phyloP scores from a whole-genome alignment of 2,797 vertebrate species.

The Eulemur rubriventer region DNA sequence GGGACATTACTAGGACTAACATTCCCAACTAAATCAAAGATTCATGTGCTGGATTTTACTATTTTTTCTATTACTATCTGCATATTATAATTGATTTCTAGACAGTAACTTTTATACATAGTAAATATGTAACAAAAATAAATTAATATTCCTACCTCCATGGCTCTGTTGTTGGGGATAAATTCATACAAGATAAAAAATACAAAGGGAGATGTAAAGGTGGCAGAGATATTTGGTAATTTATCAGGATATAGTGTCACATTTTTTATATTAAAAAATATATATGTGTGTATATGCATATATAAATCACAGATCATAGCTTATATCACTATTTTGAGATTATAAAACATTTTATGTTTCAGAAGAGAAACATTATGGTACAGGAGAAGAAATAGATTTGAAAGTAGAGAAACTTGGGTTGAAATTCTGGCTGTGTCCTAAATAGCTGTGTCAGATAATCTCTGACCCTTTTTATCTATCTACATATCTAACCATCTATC shows the following conservation, averaged over 20 bases:
- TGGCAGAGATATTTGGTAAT: background rate
- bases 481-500: background rate
- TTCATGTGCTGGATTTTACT: background rate
- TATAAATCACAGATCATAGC: background rate
- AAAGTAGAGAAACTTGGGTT: background rate
- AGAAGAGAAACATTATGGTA: background rate
- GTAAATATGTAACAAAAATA: background rate
- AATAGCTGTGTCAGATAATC: background rate
- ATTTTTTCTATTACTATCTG: background rate
- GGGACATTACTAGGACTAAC: background rate
- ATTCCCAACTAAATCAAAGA: background rate
- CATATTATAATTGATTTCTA: background rate
- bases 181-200: background rate
- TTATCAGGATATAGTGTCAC: background rate
- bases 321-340: background rate
- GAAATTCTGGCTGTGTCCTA: background rate
- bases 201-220: background rate
- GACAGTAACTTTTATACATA: background rate
- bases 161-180: background rate
- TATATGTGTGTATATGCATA: background rate
- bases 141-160: background rate
- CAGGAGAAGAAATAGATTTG: background rate
- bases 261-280: background rate
- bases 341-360: background rate
- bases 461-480: background rate